Evolutionary conservation across 2,797 vertebrate species (phyloP).

Genomic region (Tolypeutes matacus): DNA sequence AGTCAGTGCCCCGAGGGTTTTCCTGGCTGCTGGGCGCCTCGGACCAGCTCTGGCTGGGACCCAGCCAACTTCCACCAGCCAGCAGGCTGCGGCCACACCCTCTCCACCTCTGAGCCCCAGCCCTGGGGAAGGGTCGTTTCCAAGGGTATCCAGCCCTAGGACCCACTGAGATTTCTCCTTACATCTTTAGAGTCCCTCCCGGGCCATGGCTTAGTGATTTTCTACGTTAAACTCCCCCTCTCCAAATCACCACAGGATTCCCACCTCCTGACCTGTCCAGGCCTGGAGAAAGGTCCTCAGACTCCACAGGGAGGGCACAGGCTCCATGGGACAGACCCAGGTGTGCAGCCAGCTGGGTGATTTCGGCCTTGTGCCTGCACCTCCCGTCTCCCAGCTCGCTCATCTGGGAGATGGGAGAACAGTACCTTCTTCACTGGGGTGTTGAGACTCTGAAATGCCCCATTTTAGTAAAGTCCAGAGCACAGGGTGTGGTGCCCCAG

Average conservation of each 20-base stretch:
- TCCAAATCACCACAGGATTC: neutral
- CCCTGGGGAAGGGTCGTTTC: neutral
- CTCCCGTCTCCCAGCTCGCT: neutral
- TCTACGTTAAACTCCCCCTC: neutral
- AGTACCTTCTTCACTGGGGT: neutral
- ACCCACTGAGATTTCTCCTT: neutral
- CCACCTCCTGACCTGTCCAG: neutral
- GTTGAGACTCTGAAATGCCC: neutral
- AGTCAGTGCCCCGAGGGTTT: neutral
- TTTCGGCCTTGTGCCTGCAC: neutral
- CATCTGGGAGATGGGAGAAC: neutral
- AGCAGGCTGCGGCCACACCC: too few relatives aligned
- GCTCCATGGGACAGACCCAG: neutral
- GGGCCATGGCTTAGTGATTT: accelerated
- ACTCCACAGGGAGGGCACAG: neutral
- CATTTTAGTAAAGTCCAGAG: accelerated
- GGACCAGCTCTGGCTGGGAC: neutral
- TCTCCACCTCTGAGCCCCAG: neutral
- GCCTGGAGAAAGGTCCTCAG: too few relatives aligned
- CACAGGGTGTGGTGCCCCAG: neutral
- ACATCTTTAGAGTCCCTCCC: accelerated
- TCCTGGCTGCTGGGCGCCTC: neutral
- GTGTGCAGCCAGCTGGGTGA: neutral
- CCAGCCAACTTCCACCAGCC: neutral
- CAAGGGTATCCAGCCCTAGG: too few relatives aligned